Base-by-base conservation (phyloP, 2,113 vertebrate species). In the Danio rerio region DNA sequence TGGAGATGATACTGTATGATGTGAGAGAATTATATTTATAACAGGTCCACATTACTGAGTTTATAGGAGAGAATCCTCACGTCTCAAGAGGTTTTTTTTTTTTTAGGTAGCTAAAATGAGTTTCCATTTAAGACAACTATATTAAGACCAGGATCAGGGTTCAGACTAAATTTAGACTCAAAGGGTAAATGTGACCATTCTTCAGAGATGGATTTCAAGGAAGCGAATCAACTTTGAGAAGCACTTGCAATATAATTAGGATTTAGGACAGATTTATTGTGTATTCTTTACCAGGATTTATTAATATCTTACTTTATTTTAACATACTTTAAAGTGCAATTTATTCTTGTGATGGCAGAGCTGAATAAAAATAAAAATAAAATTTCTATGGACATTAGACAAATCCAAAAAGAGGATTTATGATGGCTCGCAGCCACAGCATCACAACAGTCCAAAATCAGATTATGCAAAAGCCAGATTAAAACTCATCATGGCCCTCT, bases 61-160 rank as follows among this genome's bases (percentile, higher is more conserved):
- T 58, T 59, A 21, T 16, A 31, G 5, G 6, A 21, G 55, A 18
- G 55, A 75, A 75, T 31, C 12, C 4, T 5, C 4, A 47, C 0
- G 43, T 77, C 75, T 77, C 75, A 20, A 31, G 18, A 63, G 49
- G 55, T 10, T 40, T 7, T 18, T 16, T 76, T n/a, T 61, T 80
- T 73, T 52, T 8, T 52, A 59, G 68, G 61, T 50, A 70, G 69
- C 21, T 69, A 7, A 80, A 76, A 42, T 68, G 53, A 40, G 70
- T 83, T 73, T 59, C 31, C 61, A 15, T 82, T 72, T 45, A 53
- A 59, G 63, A 62, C 59, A 52, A 9, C 21, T 72, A 59, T 79
- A 84, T 84, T 75, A 78, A 82, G 73, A 20, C 16, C 40, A n/a
- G 62, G 80, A 76, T 84, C 82, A 87, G 20, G 58, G 80, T 81